A percentile compares a stretch with the other conserved stretches of the same genome.
Evolutionary conservation across 2,113 vertebrate species (phyloP).

Genomic region (Lepisosteus osseus): DNA sequence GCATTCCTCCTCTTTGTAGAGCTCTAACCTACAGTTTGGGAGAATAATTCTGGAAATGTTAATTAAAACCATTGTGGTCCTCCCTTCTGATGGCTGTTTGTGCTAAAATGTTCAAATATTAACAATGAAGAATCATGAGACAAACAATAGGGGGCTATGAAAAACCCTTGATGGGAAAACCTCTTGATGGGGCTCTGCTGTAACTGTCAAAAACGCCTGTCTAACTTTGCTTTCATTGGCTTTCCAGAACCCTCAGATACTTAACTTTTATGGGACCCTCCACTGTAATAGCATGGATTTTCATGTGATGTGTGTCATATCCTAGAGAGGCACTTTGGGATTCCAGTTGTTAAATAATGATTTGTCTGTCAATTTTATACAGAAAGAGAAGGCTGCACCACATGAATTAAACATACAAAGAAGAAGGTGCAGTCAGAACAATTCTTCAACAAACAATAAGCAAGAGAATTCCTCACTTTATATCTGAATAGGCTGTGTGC

Average conservation of each 20-base stretch:
- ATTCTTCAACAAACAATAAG: slow-evolving; percentile 36
- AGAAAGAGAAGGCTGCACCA: slow-evolving; percentile 52
- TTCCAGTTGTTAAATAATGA: slow-evolving; percentile 73
- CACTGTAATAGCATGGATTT: slow-evolving; percentile 65
- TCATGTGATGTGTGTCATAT: slow-evolving; percentile 67
- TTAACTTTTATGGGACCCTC: slow-evolving; percentile 41
- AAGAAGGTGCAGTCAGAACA: slow-evolving; percentile 44
- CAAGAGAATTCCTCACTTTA: slow-evolving; percentile 22
- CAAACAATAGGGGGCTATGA: not conserved
- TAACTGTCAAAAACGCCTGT: not conserved
- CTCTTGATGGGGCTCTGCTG: not conserved
- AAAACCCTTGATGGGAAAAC: not conserved
- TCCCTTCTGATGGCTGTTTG: not conserved
- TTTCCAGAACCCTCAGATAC: slow-evolving; percentile 43
- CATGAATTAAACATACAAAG: slow-evolving; percentile 67
- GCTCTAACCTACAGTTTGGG: too few relatives aligned
- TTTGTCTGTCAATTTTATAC: slow-evolving; percentile 68
- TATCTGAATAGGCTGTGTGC: slow-evolving; percentile 12
- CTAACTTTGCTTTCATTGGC: slow-evolving; percentile 12
- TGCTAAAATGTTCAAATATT: not conserved
- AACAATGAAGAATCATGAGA: not conserved
- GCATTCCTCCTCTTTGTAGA: too few relatives aligned
- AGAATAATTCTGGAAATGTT: too few relatives aligned
- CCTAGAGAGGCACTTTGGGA: slow-evolving; percentile 55
- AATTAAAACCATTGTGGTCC: too few relatives aligned